Base-by-base conservation (phyloP, 1,140 invertebrate species). In the Lepidurus apus region DNA sequence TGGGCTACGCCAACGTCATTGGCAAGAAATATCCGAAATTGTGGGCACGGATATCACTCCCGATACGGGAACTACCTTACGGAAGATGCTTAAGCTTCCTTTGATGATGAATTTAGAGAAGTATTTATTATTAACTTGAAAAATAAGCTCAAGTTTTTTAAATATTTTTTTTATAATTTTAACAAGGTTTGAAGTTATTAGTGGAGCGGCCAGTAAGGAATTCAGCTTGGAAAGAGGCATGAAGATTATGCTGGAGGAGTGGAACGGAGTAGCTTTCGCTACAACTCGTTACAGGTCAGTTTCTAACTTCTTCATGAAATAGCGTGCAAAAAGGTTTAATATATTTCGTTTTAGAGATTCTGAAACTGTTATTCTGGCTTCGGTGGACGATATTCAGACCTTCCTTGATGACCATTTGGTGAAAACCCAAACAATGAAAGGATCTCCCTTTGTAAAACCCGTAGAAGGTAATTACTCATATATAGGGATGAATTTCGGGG, bases 371-470 rank as follows among this genome's bases (percentile, higher is more conserved):
- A 95, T 96, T 83, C 86, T 97, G 17, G 91, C 90, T 9, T 90
- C 90, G 44, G 85, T 96, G 43, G 94, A 96, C 85, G 94, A 96
- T 82, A 91, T 96, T 82, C 93, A 95, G 86, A 88, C 91, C 26
- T 82, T 96, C 43, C 86, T 97, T 11, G 95, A 97, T 84, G 94
- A 96, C 83, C 95, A 97, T 82, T 92, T 96, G 75, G 88, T 96
- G 1, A 95, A 95, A 85, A 93, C 93, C 10, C 89, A 96, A 82
- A 90, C 91, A 0, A 96, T 97, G 93, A 88, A 93, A 81, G 93
- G 94, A 7, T 96, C 94, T 0, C 93, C 94, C 2, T 97, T 95
- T 85, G 93, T 96, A 43, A 95, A 95, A 85, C 95, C 94, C 7
- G 94, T 95, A 85, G 91, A 94, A 86, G 82, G 84, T 86, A 82